phyloP scores from a whole-genome alignment of 2,888 invertebrate species.

The Drosophila picticornis region DNA sequence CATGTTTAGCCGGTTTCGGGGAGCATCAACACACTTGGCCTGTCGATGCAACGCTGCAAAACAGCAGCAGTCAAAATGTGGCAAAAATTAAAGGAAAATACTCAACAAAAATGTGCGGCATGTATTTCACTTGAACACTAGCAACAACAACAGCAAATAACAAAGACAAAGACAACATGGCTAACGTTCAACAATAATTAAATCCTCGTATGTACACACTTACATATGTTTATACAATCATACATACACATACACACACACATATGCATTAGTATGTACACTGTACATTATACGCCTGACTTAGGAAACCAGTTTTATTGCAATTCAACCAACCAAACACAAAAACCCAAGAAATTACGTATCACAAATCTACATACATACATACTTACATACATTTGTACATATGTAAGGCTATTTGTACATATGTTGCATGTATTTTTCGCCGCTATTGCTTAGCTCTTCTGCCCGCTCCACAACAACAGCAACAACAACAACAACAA shows the following conservation, averaged over 20 bases:
- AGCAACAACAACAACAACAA: constrained; percentile 56
- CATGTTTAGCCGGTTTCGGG: constrained; percentile 67
- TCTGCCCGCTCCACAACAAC: constrained; percentile 48
- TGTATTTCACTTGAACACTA: constrained; percentile 46
- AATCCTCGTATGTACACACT: constrained; percentile 53
- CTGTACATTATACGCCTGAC: constrained; percentile 72
- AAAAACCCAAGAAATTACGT: constrained; percentile 78
- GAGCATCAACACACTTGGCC: constrained; percentile 44
- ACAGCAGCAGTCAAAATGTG: constrained; percentile 62
- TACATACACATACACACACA: constrained; percentile 2
- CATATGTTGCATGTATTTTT: constrained; percentile 42
- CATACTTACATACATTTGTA: constrained; percentile 9
- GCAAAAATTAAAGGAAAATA: constrained; percentile 69
- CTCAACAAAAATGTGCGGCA: constrained; percentile 65
- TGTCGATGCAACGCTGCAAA: constrained; percentile 39
- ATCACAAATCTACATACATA: constrained; percentile 63
- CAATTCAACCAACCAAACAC: constrained; percentile 71
- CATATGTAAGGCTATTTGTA: constrained; percentile 17
- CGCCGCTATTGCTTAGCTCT: constrained; percentile 53
- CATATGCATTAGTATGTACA: constrained; percentile 26
- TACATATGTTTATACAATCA: not conserved
- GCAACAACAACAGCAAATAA: constrained; percentile 8
- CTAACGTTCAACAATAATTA: constrained; percentile 57
- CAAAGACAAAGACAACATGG: constrained; percentile 7
- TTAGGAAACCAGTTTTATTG: constrained; percentile 81